Evolutionary conservation across 2,113 vertebrate species (phyloP).

Genomic region (Probosciger aterrimus): DNA sequence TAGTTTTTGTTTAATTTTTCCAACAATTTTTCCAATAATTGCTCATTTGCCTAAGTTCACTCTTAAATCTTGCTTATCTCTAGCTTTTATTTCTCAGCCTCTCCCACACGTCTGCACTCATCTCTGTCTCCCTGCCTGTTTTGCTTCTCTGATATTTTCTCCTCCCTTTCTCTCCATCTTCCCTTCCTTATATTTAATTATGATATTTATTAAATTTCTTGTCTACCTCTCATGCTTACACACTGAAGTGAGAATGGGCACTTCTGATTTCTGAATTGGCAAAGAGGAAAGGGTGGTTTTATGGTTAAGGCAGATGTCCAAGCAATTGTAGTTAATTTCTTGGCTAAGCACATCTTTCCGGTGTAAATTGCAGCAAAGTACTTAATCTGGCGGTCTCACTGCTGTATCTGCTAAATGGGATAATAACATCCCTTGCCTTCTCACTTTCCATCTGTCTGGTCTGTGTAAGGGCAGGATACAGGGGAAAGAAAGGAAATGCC

Average conservation of each 20-base stretch:
- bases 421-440: background rate
- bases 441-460: background rate
- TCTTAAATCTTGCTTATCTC: background rate
- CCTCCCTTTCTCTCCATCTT: background rate
- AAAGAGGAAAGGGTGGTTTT: background rate
- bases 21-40: background rate
- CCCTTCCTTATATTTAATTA: background rate
- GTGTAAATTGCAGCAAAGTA: constrained; percentile 19
- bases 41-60: background rate
- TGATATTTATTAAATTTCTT: background rate
- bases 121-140: background rate
- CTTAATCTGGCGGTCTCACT: background rate
- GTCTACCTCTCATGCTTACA: background rate
- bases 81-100: background rate
- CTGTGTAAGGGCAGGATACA: background rate
- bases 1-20: background rate
- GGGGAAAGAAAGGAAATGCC: background rate
- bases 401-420: background rate
- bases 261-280: background rate
- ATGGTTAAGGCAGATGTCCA: background rate
- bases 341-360: constrained; percentile 6
- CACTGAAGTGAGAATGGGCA: background rate
- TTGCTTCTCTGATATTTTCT: background rate
- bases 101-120: background rate
- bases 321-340: constrained; percentile 13